phyloP scores from a whole-genome alignment of 2,888 invertebrate species.

The Nomada fucata region DNA sequence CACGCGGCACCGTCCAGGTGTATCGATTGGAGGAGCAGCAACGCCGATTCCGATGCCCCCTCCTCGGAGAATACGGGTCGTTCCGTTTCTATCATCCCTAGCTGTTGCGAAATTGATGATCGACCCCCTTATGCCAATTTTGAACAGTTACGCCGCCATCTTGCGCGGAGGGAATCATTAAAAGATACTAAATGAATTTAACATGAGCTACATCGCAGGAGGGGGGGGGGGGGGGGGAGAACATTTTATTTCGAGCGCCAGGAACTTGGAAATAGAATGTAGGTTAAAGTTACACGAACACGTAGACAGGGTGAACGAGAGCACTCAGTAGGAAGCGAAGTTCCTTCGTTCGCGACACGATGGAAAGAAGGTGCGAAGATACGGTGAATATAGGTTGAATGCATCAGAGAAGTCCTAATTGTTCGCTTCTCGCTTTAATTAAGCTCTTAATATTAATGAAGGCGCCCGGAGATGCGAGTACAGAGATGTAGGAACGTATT shows the following conservation, averaged over 20 bases:
- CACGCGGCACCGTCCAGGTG: neutral
- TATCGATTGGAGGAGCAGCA: conserved; percentile 12
- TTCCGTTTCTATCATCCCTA: conserved; percentile 13
- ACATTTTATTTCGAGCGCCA: conserved; percentile 17
- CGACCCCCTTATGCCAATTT: conserved; percentile 4
- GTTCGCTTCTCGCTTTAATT: conserved; percentile 62
- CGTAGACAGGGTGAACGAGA: neutral
- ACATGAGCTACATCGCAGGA: neutral
- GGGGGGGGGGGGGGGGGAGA: neutral
- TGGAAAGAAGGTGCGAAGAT: conserved; percentile 32
- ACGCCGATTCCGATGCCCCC: neutral
- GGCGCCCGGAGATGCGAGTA: conserved; percentile 27
- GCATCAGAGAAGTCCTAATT: conserved; percentile 47
- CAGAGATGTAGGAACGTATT: conserved; percentile 55
- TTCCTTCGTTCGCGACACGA: conserved; percentile 14
- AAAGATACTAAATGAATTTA: conserved; percentile 31
- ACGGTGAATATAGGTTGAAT: conserved; percentile 22
- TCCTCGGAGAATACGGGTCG: conserved; percentile 22
- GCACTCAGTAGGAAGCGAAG: conserved; percentile 4
- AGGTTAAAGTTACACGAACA: conserved; percentile 6
- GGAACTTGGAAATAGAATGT: conserved; percentile 18
- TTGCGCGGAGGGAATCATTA: conserved; percentile 5
- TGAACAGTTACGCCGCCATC: neutral
- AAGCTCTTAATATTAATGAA: conserved; percentile 72
- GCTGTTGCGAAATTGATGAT: conserved; percentile 16